phyloP scores from a whole-genome alignment of 2,797 vertebrate genomes.

The Enteromius trimaculatus region DNA sequence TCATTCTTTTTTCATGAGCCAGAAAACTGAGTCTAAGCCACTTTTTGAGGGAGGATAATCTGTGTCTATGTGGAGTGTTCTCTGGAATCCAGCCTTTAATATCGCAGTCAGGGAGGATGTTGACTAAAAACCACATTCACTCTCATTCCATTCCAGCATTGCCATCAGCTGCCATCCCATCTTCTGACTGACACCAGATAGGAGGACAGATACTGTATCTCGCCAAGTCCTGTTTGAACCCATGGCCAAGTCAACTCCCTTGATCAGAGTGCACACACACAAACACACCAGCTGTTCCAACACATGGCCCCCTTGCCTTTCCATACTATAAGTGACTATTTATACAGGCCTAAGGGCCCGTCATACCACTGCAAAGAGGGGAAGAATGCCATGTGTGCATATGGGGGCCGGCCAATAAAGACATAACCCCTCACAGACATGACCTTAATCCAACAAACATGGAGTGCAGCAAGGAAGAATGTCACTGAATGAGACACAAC shows the following conservation, averaged over 20 bases:
- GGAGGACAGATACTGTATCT: slow-evolving; percentile 32
- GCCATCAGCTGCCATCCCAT: slow-evolving; percentile 27
- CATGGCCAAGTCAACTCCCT: slow-evolving; percentile 54
- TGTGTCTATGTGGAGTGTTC: slow-evolving; percentile 4
- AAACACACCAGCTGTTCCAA: slow-evolving; percentile 79
- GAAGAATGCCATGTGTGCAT: slow-evolving; percentile 68
- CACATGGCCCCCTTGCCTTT: slow-evolving; percentile 73
- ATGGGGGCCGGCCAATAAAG: slow-evolving; percentile 72
- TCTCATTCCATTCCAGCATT: slow-evolving; percentile 7
- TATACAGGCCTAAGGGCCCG: slow-evolving; percentile 73
- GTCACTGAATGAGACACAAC: slow-evolving; percentile 69
- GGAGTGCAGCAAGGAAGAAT: slow-evolving; percentile 65
- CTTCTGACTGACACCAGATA: slow-evolving; percentile 43
- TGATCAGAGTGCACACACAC: slow-evolving; percentile 60
- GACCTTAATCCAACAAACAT: slow-evolving; percentile 73
- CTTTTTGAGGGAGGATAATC: not conserved
- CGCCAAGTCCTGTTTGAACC: slow-evolving; percentile 64
- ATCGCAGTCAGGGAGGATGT: slow-evolving; percentile 17
- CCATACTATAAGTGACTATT: slow-evolving; percentile 70
- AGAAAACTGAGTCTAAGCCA: not conserved
- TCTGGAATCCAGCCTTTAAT: slow-evolving; percentile 26
- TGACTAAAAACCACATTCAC: slow-evolving; percentile 15
- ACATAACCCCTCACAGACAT: slow-evolving; percentile 72
- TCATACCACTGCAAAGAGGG: slow-evolving; percentile 73
- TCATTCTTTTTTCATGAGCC: not conserved